These are phyloP conservation scores for Caretta caretta DNA, from an alignment of 2,113 vertebrate genomes.

Conservation along the genomic window DNA sequence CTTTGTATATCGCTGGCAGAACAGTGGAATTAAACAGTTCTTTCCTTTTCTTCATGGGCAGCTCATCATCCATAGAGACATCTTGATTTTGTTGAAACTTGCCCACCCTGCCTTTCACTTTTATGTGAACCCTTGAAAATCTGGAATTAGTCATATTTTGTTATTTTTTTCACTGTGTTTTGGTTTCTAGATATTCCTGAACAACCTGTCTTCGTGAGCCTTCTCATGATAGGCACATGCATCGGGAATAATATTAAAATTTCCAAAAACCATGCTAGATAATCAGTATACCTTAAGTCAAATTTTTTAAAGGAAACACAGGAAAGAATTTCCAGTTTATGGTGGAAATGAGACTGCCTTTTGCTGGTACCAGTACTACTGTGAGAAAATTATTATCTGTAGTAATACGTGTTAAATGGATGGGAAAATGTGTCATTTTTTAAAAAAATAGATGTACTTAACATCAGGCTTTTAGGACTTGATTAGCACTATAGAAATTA, in stretches of 20 bases:
- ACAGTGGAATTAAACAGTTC: too few species aligned
- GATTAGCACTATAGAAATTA: too few species aligned
- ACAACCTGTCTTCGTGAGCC: accelerated
- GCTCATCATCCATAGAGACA: too few species aligned
- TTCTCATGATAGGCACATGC: not conserved
- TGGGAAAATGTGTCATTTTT: not conserved
- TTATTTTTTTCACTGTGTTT: not conserved
- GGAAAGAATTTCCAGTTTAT: not conserved
- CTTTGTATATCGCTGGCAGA: too few species aligned
- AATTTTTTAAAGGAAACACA: not conserved
- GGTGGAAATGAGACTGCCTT: not conserved
- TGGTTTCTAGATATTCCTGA: not conserved
- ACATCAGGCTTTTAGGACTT: not conserved
- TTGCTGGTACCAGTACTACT: too few species aligned
- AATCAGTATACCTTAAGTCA: not conserved
- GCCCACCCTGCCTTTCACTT: too few species aligned
- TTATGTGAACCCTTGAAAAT: not conserved
- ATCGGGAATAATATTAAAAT: not conserved
- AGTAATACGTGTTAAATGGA: accelerated
- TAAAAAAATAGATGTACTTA: not conserved
- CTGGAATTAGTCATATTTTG: not conserved
- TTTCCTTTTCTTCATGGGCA: too few species aligned
- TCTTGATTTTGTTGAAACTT: too few species aligned
- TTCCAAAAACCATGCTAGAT: not conserved
- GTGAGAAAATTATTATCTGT: not conserved